phyloP scores from a whole-genome alignment of 2,888 invertebrate species.

The Pristionchus mayeri region DNA sequence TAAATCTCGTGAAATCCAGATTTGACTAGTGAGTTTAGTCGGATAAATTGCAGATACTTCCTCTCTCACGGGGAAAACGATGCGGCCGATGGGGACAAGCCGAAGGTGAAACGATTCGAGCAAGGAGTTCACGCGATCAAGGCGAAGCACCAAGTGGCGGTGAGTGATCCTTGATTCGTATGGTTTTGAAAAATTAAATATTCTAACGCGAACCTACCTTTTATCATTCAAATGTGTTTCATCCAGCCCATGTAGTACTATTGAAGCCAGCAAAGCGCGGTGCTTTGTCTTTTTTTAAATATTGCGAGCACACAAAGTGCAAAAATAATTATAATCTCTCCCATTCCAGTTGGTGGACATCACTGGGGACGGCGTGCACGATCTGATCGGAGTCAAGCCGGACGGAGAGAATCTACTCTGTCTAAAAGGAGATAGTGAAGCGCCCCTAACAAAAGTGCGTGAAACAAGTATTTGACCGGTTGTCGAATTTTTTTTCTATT shows the following conservation, averaged over 20 bases:
- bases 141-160: conserved; percentile 8
- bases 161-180: not conserved
- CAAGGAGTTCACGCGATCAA: not conserved
- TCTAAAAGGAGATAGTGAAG: not conserved
- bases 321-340: too few species aligned
- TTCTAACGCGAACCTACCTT: too few species aligned
- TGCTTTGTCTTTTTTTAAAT: too few species aligned
- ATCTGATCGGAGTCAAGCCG: conserved; percentile 67
- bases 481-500: too few species aligned
- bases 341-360: conserved; percentile 66
- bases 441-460: not conserved
- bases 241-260: too few species aligned
- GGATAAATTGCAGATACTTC: conserved; percentile 27
- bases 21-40: too few species aligned
- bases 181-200: not conserved
- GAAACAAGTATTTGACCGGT: not conserved
- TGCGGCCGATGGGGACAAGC: not conserved
- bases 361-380: conserved; percentile 70
- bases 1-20: too few species aligned
- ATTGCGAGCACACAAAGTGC: too few species aligned
- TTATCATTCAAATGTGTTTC: too few species aligned
- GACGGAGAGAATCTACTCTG: conserved; percentile 59
- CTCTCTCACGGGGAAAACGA: not conserved
- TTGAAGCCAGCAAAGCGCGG: too few species aligned
- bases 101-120: not conserved